Evolutionary conservation across 1,140 invertebrate species (phyloP).

Genomic region (Aporrectodea caliginosa): DNA sequence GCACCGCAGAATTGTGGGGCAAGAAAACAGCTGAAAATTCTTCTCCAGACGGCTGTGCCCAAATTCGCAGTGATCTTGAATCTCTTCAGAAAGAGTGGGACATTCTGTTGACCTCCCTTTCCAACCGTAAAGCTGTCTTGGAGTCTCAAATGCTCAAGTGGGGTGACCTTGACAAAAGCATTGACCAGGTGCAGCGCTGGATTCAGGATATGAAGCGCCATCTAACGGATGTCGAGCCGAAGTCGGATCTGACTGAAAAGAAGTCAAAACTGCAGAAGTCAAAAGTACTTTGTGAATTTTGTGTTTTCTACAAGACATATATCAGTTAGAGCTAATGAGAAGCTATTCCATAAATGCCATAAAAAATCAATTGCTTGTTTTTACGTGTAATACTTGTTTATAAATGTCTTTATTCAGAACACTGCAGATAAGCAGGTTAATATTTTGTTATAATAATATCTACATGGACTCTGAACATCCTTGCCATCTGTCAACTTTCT

Average conservation of each 20-base stretch:
- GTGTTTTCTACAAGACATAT: too few species aligned
- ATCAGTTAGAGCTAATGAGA: too few species aligned
- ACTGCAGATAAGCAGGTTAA: too few species aligned
- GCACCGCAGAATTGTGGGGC: conserved; percentile 39
- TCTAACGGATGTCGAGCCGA: conserved; percentile 44
- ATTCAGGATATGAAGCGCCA: conserved; percentile 86
- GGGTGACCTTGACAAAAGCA: conserved; percentile 73
- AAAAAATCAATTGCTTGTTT: too few species aligned
- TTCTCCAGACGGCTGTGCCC: conserved; percentile 70
- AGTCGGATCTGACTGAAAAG: conserved; percentile 83
- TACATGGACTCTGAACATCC: too few species aligned
- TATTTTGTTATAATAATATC: too few species aligned
- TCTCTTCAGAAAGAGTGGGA: conserved; percentile 69
- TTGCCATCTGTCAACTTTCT: too few species aligned
- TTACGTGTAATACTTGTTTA: too few species aligned
- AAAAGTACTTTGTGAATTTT: too few species aligned
- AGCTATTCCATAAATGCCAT: too few species aligned
- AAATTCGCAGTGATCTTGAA: conserved; percentile 71
- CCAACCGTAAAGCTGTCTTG: neutral
- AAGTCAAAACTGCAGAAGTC: conserved; percentile 85
- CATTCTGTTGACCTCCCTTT: neutral
- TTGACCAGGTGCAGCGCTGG: conserved; percentile 86
- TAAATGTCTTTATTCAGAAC: too few species aligned
- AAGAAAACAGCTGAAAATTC: conserved; percentile 62
- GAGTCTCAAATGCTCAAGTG: conserved; percentile 57